These are phyloP conservation scores for Troides oblongomaculatus DNA, from an alignment of 2,888 invertebrate species.

Conservation along the genomic window DNA sequence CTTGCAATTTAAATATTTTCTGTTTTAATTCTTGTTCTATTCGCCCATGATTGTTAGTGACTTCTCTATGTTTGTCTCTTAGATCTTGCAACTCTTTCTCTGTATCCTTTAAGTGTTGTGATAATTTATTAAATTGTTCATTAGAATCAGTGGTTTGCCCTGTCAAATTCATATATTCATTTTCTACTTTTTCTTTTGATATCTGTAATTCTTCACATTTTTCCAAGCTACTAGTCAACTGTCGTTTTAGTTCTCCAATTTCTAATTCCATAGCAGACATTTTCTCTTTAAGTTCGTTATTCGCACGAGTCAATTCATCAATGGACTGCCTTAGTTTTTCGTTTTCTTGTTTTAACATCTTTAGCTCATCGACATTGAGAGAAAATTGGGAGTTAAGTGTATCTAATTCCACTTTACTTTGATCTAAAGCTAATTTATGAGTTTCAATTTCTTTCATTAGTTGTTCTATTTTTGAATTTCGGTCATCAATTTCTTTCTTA, in stretches of 20 bases:
- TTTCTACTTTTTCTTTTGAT: slow-evolving; percentile 80
- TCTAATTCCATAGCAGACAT: slow-evolving; percentile 74
- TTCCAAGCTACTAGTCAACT: slow-evolving; percentile 75
- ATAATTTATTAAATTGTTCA: slow-evolving; percentile 78
- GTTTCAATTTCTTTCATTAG: slow-evolving; percentile 72
- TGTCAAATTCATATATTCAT: slow-evolving; percentile 80
- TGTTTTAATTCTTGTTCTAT: slow-evolving; percentile 74
- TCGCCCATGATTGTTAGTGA: slow-evolving; percentile 64
- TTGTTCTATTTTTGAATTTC: slow-evolving; percentile 73
- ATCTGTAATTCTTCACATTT: slow-evolving; percentile 78
- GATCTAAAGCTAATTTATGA: slow-evolving; percentile 68
- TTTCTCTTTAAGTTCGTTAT: slow-evolving; percentile 62
- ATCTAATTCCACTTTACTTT: slow-evolving; percentile 72
- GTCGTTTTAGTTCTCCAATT: slow-evolving; percentile 80
- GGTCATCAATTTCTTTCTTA: slow-evolving; percentile 74
- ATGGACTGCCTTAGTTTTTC: slow-evolving; percentile 64
- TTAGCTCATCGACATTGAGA: slow-evolving; percentile 65
- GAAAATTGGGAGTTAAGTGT: slow-evolving; percentile 70
- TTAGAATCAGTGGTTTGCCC: slow-evolving; percentile 81
- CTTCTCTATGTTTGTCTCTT: slow-evolving; percentile 70
- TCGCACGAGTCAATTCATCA: slow-evolving; percentile 61
- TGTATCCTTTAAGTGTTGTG: slow-evolving; percentile 77
- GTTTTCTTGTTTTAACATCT: slow-evolving; percentile 67
- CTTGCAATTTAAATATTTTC: slow-evolving; percentile 67
- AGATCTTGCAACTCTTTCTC: slow-evolving; percentile 79